A percentile compares a stretch with the other conserved stretches of the same genome.
These are phyloP conservation scores for Brachionus koreanus DNA, from an alignment of 1,140 invertebrate genomes.

Conservation along the genomic window DNA sequence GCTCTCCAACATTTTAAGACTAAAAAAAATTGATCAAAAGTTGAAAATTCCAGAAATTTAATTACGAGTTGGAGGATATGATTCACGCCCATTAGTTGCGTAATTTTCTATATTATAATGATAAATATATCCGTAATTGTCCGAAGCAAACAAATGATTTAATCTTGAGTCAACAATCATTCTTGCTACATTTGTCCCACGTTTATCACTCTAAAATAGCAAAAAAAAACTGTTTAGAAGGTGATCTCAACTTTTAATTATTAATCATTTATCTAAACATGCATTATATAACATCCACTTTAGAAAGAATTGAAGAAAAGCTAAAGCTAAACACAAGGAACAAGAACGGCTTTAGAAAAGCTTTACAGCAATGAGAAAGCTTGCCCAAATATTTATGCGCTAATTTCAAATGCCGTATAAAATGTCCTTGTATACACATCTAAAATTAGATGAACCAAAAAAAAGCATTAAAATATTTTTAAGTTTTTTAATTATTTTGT, in stretches of 20 bases:
- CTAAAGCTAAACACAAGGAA: too few species aligned
- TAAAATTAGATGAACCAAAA: too few species aligned
- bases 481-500: too few species aligned
- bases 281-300: too few species aligned
- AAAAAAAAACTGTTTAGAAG: neutral
- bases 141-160: constrained; percentile 49
- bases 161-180: constrained; percentile 12
- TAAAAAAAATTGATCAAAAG: constrained; percentile 47
- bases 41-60: neutral
- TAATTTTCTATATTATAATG: constrained; percentile 55
- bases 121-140: constrained; percentile 57
- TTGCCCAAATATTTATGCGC: too few species aligned
- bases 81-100: constrained; percentile 48
- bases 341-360: neutral
- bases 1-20: constrained; percentile 55
- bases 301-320: too few species aligned
- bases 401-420: too few species aligned
- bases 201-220: constrained; percentile 7
- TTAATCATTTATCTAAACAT: neutral
- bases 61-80: constrained; percentile 52
- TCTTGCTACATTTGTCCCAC: constrained; percentile 12
- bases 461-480: too few species aligned
- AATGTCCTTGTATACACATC: too few species aligned
- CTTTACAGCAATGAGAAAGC: too few species aligned
- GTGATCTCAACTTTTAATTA: too few species aligned